Percentiles rank a stretch among this genome's conserved stretches.
Evolutionary conservation across 2,113 vertebrate genomes (phyloP).

Genomic region (Trichomycterus rosablanca): DNA sequence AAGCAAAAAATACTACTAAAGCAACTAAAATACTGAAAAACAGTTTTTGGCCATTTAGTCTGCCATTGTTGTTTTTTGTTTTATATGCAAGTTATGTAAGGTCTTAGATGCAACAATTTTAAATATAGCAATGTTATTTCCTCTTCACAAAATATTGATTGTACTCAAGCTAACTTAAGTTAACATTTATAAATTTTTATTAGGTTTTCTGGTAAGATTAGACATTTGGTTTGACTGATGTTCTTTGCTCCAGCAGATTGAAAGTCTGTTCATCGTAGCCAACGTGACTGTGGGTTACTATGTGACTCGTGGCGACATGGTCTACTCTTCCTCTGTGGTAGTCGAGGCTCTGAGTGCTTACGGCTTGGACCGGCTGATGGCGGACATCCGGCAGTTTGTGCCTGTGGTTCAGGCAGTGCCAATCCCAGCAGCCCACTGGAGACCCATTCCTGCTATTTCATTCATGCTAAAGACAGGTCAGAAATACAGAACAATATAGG

Average conservation of each 20-base stretch:
- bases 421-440: slow-evolving; percentile 78
- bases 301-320: slow-evolving; percentile 71
- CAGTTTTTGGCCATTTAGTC: too few relatives aligned
- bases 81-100: too few relatives aligned
- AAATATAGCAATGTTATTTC: not conserved
- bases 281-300: slow-evolving; percentile 91
- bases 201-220: not conserved
- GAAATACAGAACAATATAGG: slow-evolving; percentile 24
- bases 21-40: too few relatives aligned
- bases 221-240: not conserved
- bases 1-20: too few relatives aligned
- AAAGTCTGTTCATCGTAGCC: slow-evolving; percentile 79
- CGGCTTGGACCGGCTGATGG: slow-evolving; percentile 79
- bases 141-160: not conserved
- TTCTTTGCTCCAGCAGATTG: slow-evolving; percentile 68
- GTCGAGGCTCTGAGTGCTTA: slow-evolving; percentile 75
- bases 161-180: too few relatives aligned
- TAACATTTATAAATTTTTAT: too few relatives aligned
- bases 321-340: slow-evolving; percentile 80
- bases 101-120: too few relatives aligned
- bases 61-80: too few relatives aligned
- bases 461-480: slow-evolving; percentile 92
- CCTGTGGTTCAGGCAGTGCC: slow-evolving; percentile 82
- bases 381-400: slow-evolving; percentile 81
- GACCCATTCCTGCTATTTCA: slow-evolving; percentile 71